phyloP scores from a whole-genome alignment of 2,797 vertebrate genomes.

The Chelonia mydas region DNA sequence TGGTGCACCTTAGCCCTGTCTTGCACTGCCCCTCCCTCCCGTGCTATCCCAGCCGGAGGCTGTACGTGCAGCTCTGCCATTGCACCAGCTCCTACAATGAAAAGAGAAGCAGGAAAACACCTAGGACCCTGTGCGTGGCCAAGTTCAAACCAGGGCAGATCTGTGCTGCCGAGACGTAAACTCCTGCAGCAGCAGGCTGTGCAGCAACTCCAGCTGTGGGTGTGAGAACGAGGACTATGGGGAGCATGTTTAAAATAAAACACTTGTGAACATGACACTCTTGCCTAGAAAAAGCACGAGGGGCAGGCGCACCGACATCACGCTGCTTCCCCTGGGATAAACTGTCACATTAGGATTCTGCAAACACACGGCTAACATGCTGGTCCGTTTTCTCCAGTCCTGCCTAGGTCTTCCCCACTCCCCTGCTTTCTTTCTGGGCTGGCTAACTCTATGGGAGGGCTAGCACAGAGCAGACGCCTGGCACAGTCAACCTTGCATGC shows the following conservation, averaged over 20 bases:
- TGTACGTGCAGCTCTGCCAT: too few relatives aligned
- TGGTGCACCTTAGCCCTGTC: not conserved
- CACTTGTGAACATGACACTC: not conserved
- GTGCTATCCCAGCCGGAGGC: not conserved
- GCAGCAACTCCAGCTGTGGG: not conserved
- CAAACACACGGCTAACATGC: not conserved
- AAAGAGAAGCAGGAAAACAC: not conserved
- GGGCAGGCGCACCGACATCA: not conserved
- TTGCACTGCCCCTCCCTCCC: fast-evolving
- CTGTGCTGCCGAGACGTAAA: not conserved
- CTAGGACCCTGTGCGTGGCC: not conserved
- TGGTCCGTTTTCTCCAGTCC: not conserved
- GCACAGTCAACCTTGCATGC: not conserved
- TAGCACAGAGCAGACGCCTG: not conserved
- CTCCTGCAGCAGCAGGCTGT: not conserved
- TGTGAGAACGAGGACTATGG: not conserved
- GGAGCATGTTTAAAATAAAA: not conserved
- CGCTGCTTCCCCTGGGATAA: not conserved
- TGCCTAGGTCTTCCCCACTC: not conserved
- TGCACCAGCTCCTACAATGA: not conserved
- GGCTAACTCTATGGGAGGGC: not conserved
- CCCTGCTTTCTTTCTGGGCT: not conserved
- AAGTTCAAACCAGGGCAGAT: not conserved
- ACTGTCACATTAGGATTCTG: not conserved
- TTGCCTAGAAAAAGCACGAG: not conserved